Conservation (phyloP, 2,797 vertebrate species). For the Valencia hispanica region DNA sequence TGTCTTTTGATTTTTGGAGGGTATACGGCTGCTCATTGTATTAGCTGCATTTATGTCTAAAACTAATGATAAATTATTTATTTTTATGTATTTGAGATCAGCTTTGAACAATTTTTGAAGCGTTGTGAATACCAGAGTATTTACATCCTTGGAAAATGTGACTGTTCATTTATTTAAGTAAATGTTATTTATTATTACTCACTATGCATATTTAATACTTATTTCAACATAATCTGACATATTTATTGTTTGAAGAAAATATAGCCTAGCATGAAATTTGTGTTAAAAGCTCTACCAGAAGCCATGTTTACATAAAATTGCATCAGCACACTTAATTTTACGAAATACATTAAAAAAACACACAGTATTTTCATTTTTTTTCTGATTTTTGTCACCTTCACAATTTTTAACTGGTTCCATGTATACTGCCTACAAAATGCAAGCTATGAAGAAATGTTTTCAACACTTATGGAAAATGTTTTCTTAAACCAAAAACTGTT, state of each 20-base stretch:
- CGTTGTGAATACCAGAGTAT: not conserved
- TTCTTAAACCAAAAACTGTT: not conserved
- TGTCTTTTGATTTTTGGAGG: not conserved
- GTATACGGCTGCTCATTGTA: not conserved
- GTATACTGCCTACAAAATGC: not conserved
- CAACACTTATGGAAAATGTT: not conserved
- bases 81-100: not conserved
- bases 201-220: not conserved
- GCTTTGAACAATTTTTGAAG: not conserved
- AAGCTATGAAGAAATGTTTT: not conserved
- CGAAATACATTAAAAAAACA: not conserved
- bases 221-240: not conserved
- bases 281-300: not conserved
- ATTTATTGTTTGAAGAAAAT: not conserved
- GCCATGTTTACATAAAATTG: not conserved
- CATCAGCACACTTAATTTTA: not conserved
- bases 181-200: not conserved
- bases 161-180: not conserved
- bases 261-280: not conserved
- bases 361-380: not conserved
- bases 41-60: not conserved
- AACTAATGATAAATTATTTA: not conserved
- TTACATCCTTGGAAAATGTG: not conserved
- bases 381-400: too few relatives aligned
- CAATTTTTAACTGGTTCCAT: not conserved